Evolutionary conservation across 2,888 invertebrate species (phyloP), one percentile per base, ranked within the genome.

Genomic region (Drosophila diplacantha): DNA sequence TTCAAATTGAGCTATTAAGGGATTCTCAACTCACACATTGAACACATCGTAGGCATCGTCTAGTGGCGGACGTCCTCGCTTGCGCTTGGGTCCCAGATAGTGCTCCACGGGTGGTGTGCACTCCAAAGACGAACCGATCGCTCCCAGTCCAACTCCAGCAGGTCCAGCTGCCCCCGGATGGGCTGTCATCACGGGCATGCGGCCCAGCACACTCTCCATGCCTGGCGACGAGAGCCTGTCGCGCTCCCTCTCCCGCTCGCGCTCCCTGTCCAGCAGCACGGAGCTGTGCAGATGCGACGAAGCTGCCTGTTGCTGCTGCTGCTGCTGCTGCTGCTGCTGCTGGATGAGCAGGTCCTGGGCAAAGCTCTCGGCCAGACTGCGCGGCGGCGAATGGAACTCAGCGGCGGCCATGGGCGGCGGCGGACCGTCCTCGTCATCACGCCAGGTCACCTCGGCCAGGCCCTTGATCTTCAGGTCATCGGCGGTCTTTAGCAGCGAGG

Each of bases 391-490:
- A 69, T 87, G 81, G 34, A 82, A 83, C 50, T 85, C 86, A 20
- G 85, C 73, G 4, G 85, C 79, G 26, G 85, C 74, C 60, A 78
- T 76, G 5, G 84, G 83, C 0, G 77, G 77, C 20, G 82, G 78
- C 24, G 84, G 83, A 1, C 81, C 85, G 24, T 87, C 85, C 12
- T 86, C 85, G 3, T 80, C 85, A 32, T 87, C 85, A 75, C 93
- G 92, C 94, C 96, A 96, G 73, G 95, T 94, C 14, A 96, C 95
- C 87, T 96, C 96, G 49, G 96, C 96, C 53, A 96, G 90, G 0
- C 96, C 97, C 89, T 97, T 97, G 83, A 97, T 96, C 86, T 95
- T 92, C 22, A 97, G 90, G 87, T 96, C 96, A 88, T 97, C 96
- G 0, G 97, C 97, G 53, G 96, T 96, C 90, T 96, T 96, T 82